Evolutionary conservation across 2,113 vertebrate genomes (phyloP).

Genomic region (Epinephelus fuscoguttatus): DNA sequence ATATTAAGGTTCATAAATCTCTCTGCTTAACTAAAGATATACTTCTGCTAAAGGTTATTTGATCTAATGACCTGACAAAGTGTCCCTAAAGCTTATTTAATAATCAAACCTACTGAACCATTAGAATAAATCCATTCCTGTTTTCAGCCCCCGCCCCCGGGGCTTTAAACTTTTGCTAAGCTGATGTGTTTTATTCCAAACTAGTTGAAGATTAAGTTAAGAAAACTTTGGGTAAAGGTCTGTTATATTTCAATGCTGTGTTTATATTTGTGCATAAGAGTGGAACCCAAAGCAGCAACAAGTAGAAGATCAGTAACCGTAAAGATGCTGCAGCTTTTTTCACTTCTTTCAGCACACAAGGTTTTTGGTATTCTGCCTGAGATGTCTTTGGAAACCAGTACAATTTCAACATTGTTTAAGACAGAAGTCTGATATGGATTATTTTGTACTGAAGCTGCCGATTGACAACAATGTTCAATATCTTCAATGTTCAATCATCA

Average conservation of each 20-base stretch:
- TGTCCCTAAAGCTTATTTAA: slow-evolving; percentile 14
- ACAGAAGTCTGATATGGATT: too few relatives aligned
- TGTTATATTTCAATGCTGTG: not conserved
- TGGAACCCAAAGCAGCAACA: not conserved
- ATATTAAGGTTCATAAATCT: not conserved
- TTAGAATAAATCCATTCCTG: not conserved
- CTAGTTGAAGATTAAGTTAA: slow-evolving; percentile 4
- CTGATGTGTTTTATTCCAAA: not conserved
- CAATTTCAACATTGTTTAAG: too few relatives aligned
- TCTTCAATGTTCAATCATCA: too few relatives aligned
- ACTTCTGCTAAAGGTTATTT: not conserved
- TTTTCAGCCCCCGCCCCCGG: too few relatives aligned
- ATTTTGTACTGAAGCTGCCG: too few relatives aligned
- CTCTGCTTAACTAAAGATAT: slow-evolving; percentile 33
- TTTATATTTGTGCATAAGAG: not conserved
- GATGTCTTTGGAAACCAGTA: too few relatives aligned
- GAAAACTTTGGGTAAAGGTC: not conserved
- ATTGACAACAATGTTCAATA: too few relatives aligned
- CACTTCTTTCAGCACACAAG: not conserved
- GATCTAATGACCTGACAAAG: slow-evolving; percentile 26
- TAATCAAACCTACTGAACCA: slow-evolving; percentile 23
- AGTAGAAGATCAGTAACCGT: not conserved
- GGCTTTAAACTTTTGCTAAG: not conserved
- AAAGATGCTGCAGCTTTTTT: not conserved
- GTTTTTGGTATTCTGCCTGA: not conserved